Base-by-base conservation (phyloP, 37 sponge, comb jelly and placozoan genomes). In the Agelas oroides region DNA sequence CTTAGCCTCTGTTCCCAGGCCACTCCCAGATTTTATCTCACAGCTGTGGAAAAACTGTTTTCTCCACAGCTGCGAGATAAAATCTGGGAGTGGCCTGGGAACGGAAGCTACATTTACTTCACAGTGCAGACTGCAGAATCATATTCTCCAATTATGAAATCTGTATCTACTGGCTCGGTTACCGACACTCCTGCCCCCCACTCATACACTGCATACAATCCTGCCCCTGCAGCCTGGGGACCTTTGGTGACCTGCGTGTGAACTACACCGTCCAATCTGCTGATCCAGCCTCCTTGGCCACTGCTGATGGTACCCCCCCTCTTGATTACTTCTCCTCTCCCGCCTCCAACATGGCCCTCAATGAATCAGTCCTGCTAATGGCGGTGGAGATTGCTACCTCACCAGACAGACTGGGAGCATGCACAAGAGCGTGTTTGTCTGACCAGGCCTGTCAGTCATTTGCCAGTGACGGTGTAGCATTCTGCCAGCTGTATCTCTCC, bases 221-320 rank as follows among this genome's bases (percentile, higher is more conserved):
- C n/a, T n/a, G n/a, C n/a, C 28, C 18, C 67, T 32, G 14, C 76
- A 91, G 92, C 52, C 38, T 64, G 39, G 94, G 95, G 24, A 73
- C 81, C 0, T 87, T 94, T 87, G 88, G 88, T 20, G 84, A 84
- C 24, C 36, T 94, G 33, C 24, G 60, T 17, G 81, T 94, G 33
- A n/a, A 36, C 30, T 94, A 86, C 72, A 82, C 57, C 40, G 77
- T 89, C 12, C 76, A 65, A 35, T 39, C 63, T 23, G 33, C 80
- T 3, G 74, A 86, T 62, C 25, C 82, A 25, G 41, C 90, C 16
- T 28, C n/a, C 23, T 55, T 86, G 58, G 93, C 89, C 60, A 69
- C 85, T 34, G 46, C 70, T 16, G 73, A 58, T 23, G 93, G 93
- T 23, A 63, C 70, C 27, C 53, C 81, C 3, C 37, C 38, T 19